Conservation (phyloP, 2,888 invertebrate genomes). For the Automeris io region DNA sequence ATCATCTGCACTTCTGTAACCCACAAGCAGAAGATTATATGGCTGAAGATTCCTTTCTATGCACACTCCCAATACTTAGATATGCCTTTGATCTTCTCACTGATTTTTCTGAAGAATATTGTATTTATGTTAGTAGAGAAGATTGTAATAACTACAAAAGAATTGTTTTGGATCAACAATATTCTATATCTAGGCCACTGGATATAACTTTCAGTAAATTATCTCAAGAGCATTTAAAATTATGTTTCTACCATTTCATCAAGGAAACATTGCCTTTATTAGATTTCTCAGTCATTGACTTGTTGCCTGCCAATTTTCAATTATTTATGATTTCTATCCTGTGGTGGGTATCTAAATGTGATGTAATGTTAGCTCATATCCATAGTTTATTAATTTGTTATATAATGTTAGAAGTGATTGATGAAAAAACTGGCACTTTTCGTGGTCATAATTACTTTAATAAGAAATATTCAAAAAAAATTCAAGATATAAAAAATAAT, state of each 20-base stretch:
- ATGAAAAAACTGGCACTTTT: conserved; percentile 74
- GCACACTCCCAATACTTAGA: conserved; percentile 78
- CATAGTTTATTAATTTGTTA: conserved; percentile 77
- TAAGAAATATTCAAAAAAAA: conserved; percentile 54
- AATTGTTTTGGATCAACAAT: conserved; percentile 36
- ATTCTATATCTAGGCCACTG: conserved; percentile 32
- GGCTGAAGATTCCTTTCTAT: conserved; percentile 76
- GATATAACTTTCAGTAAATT: conserved; percentile 38
- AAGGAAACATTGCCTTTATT: conserved; percentile 49
- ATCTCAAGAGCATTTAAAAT: conserved; percentile 35
- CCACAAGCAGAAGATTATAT: conserved; percentile 84
- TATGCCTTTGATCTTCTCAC: conserved; percentile 74
- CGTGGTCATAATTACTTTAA: conserved; percentile 66
- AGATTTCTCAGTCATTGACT: conserved; percentile 44
- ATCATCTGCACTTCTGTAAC: conserved; percentile 79
- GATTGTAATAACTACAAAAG: conserved; percentile 42
- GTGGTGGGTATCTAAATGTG: conserved; percentile 76
- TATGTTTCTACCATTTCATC: conserved; percentile 68
- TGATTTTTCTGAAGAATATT: conserved; percentile 48
- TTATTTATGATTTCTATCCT: conserved; percentile 75
- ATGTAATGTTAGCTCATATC: conserved; percentile 61
- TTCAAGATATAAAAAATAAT: conserved; percentile 42
- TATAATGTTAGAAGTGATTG: conserved; percentile 76
- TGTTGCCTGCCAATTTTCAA: conserved; percentile 76
- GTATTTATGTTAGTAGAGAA: conserved; percentile 55